These are phyloP conservation scores for Eonycteris spelaea DNA, from an alignment of 2,113 vertebrate species.

Conservation along the genomic window DNA sequence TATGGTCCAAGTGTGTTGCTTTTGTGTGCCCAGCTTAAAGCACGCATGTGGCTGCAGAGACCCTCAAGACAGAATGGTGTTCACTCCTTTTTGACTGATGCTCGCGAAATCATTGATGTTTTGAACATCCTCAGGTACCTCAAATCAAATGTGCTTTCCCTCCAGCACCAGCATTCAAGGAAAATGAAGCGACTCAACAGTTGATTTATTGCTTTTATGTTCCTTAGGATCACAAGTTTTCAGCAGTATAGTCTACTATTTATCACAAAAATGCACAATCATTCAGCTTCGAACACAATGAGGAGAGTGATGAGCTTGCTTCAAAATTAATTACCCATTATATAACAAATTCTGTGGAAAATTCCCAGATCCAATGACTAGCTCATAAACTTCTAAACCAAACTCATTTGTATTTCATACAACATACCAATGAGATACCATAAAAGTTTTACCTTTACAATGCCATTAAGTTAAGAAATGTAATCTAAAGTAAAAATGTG, in stretches of 20 bases:
- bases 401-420: conserved; percentile 6
- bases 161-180: neutral
- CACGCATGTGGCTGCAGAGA: neutral
- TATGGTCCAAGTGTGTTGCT: neutral
- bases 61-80: neutral
- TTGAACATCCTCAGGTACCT: neutral
- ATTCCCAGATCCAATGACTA: conserved; percentile 34
- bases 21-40: neutral
- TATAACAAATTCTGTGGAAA: conserved; percentile 13
- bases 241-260: neutral
- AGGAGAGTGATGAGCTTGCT: neutral
- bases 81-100: neutral
- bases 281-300: conserved; percentile 33
- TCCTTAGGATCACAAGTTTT: conserved; percentile 14
- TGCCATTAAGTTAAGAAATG: neutral
- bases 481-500: neutral
- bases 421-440: neutral
- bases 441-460: neutral
- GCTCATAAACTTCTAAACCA: conserved; percentile 11
- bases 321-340: conserved; percentile 24
- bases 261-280: neutral
- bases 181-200: neutral
- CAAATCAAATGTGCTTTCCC: neutral
- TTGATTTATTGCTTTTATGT: conserved; percentile 8
- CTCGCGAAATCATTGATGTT: neutral